Evolutionary conservation across 1,140 invertebrate genomes (phyloP).

Genomic region (Bombyx mori): ASM3026992v2 NC_085118.1:923001-923500

Average conservation of each 20-base stretch:
- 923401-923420: too few species aligned
- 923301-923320: too few species aligned
- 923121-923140: constrained; percentile 51
- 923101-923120: constrained; percentile 23
- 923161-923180: constrained; percentile 48
- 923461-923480: too few species aligned
- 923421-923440: too few species aligned
- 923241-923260: constrained; percentile 37
- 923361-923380: too few species aligned
- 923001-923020: too few species aligned
- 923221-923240: constrained; percentile 28
- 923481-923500: too few species aligned
- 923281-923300: neutral
- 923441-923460: too few species aligned
- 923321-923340: too few species aligned
- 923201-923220: constrained; percentile 22
- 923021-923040: constrained; percentile 8
- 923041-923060: constrained; percentile 38
- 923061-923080: constrained; percentile 51
- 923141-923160: constrained; percentile 37
- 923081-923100: constrained; percentile 47
- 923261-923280: constrained; percentile 3
- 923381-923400: too few species aligned
- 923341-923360: too few species aligned
- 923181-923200: constrained; percentile 12